Evolutionary conservation across 2,113 vertebrate genomes (phyloP).

Genomic region (Proteles cristata): DNA sequence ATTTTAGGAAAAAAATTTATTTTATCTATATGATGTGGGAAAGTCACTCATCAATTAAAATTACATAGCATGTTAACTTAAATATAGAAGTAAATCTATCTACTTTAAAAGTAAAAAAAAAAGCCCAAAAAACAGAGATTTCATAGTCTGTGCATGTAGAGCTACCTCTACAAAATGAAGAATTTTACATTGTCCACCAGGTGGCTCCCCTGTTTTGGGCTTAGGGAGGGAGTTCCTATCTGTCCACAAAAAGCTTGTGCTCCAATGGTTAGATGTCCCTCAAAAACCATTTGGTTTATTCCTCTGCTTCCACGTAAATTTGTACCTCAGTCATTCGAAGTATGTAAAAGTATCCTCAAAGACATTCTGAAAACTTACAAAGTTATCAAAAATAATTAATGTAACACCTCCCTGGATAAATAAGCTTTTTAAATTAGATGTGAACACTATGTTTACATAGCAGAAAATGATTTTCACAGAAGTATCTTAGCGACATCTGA

Average conservation of each 20-base stretch:
- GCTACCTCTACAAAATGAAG: neutral
- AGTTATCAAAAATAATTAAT: neutral
- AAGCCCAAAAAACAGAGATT: neutral
- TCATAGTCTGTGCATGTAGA: neutral
- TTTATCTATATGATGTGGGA: neutral
- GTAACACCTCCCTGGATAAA: neutral
- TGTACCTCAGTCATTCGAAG: neutral
- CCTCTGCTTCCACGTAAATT: neutral
- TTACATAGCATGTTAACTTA: neutral
- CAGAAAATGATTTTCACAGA: neutral
- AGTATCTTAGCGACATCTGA: neutral
- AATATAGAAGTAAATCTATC: neutral
- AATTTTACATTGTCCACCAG: conserved; percentile 62
- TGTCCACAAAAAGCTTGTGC: conserved; percentile 25
- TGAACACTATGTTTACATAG: neutral
- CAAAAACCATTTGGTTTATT: neutral
- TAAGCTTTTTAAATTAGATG: neutral
- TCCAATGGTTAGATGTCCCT: neutral
- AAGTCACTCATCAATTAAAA: neutral
- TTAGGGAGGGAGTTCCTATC: neutral
- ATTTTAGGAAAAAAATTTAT: neutral
- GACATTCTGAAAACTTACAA: neutral
- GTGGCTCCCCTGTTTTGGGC: conserved; percentile 47
- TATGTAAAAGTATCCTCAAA: neutral
- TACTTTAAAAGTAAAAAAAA: neutral